Conservation (phyloP, 2,113 vertebrate genomes). For the Cynopterus brachyotis region DNA sequence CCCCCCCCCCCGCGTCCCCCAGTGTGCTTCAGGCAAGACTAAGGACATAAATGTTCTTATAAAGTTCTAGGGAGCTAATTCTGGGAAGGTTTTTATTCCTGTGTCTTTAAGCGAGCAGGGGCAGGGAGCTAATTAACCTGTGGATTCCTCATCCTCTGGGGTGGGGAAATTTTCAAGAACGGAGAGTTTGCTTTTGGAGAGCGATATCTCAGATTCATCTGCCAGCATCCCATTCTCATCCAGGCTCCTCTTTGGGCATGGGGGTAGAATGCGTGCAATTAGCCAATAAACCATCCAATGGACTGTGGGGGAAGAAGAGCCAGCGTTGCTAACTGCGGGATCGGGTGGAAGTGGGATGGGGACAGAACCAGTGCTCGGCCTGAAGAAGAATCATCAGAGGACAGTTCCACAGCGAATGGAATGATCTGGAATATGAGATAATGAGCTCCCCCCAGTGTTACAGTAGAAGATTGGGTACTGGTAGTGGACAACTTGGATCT, state of each 20-base stretch:
- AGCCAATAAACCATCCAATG: neutral
- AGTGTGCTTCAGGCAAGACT: neutral
- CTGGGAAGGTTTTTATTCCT: neutral
- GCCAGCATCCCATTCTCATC: neutral
- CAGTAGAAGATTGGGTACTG: neutral
- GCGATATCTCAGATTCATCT: neutral
- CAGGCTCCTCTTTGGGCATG: neutral
- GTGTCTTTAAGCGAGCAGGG: neutral
- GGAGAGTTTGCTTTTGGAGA: neutral
- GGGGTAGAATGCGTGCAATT: neutral
- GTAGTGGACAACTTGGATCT: neutral
- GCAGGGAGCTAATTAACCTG: neutral
- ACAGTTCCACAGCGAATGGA: neutral
- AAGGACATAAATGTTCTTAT: neutral
- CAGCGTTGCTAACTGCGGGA: neutral
- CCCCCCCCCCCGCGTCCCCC: no score
- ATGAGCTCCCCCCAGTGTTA: neutral
- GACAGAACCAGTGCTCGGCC: neutral
- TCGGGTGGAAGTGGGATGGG: neutral
- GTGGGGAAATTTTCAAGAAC: neutral
- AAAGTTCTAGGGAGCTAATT: neutral
- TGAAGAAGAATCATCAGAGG: neutral
- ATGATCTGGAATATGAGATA: neutral
- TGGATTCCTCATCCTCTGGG: neutral
- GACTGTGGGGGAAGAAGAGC: neutral